A percentile compares a stretch with the other conserved stretches of the same genome.
phyloP scores from a whole-genome alignment of 2,113 vertebrate species.

The Acanthisitta chloris region DNA sequence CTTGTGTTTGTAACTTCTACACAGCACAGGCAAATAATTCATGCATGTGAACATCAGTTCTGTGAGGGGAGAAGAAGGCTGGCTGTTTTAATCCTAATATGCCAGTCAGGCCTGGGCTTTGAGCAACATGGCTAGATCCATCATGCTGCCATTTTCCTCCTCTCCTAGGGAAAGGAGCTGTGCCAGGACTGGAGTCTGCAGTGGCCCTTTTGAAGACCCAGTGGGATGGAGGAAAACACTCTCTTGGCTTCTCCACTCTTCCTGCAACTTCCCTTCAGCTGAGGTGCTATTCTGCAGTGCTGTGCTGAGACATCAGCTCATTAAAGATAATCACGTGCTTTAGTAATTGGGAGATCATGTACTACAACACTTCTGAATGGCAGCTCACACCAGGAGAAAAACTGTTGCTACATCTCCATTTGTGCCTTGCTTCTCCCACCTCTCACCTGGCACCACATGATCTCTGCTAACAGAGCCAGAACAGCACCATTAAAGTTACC shows the following conservation, averaged over 20 bases:
- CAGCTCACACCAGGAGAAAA: not conserved
- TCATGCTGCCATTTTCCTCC: not conserved
- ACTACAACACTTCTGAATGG: not conserved
- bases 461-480: not conserved
- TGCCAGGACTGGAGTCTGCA: not conserved
- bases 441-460: not conserved
- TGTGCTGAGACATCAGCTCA: not conserved
- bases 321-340: not conserved
- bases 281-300: not conserved
- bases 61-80: not conserved
- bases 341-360: not conserved
- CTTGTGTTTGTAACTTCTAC: not conserved
- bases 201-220: not conserved
- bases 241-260: not conserved
- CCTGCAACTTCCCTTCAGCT: not conserved
- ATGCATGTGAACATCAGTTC: not conserved
- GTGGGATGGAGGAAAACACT: not conserved
- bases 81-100: not conserved
- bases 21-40: not conserved
- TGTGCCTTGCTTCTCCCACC: not conserved
- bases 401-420: not conserved
- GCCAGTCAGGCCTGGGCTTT: not conserved
- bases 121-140: rapidly evolving
- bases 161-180: not conserved
- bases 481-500: not conserved